Evolutionary conservation across 1,140 invertebrate genomes (phyloP), one percentile per base, ranked within the genome.

Genomic region (Centruroides vittatus): DNA sequence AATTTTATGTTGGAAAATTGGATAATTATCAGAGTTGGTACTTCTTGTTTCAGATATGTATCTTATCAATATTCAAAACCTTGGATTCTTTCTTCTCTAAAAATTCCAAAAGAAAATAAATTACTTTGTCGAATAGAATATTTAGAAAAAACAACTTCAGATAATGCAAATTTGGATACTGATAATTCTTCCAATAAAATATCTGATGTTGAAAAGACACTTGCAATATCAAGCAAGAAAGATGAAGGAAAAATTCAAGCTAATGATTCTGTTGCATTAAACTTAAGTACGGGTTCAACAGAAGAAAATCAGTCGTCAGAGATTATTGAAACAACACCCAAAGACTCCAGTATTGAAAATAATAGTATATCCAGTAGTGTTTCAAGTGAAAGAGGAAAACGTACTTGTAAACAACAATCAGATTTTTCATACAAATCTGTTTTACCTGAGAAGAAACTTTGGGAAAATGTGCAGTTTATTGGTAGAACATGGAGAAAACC

Each of bases 401-500:
- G 51, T 57, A 12, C 56, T 47, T 48, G 12, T 35, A 10, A 57
- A 8, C 34, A 36, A 47, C 34, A 36, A 47, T 23, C 49, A 53
- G n/a, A 54, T 41, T n/a, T 35, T 13, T n/a, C 34, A 35, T 49
- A 58, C 60, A 56, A 54, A 41, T 48, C 35, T 35, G 10, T n/a
- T 62, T 8, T 55, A 8, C 35, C 13, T 63, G 46, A 62, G 10
- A 51, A 52, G 5, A 35, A 36, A 52, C 51, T 52, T 11, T 52
- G 12, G 6, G 52, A 61, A 51, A 48, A 55, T 8, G 47, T 68
- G 3, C 41, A 58, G 53, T 69, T 65, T 50, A n/a, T 67, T 8
- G 57, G 63, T 23, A 74, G 81, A 63, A 84, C 85, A 0, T 89
- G 87, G 88, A 81, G 84, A 58, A 78, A 82, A 61, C 77, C 88